Conservation (phyloP, 2,888 invertebrate genomes). For the Actias luna region DNA sequence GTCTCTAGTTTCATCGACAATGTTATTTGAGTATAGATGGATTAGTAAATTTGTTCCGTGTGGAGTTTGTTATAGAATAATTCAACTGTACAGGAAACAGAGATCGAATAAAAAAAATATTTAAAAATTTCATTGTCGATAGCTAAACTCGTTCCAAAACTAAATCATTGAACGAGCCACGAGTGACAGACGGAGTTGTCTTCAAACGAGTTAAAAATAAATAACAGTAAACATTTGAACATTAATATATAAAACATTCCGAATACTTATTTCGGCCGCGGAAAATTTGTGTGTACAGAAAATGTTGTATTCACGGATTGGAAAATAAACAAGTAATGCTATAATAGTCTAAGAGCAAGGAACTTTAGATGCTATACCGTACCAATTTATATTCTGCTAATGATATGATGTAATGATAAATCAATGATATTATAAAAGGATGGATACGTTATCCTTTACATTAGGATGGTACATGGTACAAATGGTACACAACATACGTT, state of each 20-base stretch:
- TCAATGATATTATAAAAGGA: too few relatives aligned
- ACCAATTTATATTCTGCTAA: too few relatives aligned
- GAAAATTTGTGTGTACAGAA: not conserved
- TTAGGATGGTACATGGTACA: too few relatives aligned
- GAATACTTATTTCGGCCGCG: not conserved
- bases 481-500: too few relatives aligned
- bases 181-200: constrained; percentile 10
- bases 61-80: too few relatives aligned
- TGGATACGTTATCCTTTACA: too few relatives aligned
- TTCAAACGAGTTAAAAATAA: constrained; percentile 17
- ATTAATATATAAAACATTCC: not conserved
- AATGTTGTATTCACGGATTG: constrained; percentile 4
- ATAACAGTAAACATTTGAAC: not conserved
- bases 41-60: too few relatives aligned
- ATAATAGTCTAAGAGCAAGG: not conserved
- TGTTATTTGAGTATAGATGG: too few relatives aligned
- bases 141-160: not conserved
- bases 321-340: not conserved
- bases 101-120: not conserved
- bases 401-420: too few relatives aligned
- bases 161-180: constrained; percentile 2
- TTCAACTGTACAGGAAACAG: not conserved
- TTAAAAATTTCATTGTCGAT: not conserved
- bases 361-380: not conserved
- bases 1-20: too few relatives aligned